Evolutionary conservation across 2,113 vertebrate genomes (phyloP).

Genomic region (Perca fluviatilis): DNA sequence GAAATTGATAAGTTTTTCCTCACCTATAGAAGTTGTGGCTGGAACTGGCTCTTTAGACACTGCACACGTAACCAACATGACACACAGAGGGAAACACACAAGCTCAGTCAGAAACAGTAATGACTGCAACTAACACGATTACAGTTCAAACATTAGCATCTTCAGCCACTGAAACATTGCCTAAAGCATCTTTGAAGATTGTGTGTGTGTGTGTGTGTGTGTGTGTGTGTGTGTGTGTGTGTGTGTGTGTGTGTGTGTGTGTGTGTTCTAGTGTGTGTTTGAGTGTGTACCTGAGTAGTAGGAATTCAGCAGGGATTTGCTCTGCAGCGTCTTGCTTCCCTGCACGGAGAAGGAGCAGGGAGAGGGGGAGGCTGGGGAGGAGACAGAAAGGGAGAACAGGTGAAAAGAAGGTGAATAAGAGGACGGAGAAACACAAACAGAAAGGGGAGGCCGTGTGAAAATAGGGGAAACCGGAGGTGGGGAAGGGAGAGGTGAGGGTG

Average conservation of each 20-base stretch:
- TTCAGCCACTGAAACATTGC: neutral
- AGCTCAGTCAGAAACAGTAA: neutral
- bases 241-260: too few relatives aligned
- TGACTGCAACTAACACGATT: too few relatives aligned
- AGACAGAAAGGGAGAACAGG: conserved; percentile 63
- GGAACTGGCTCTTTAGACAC: conserved; percentile 90
- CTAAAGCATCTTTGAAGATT: conserved; percentile 15
- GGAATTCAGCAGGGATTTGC: conserved; percentile 90
- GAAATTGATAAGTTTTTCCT: conserved; percentile 35
- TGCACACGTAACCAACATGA: conserved; percentile 59
- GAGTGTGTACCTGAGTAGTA: conserved; percentile 86
- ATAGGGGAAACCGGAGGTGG: conserved; percentile 43
- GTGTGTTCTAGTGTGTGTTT: conserved; percentile 15
- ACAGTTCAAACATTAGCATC: neutral
- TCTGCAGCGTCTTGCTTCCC: conserved; percentile 91
- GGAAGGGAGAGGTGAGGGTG: conserved; percentile 29
- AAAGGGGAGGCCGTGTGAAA: neutral
- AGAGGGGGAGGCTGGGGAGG: conserved; percentile 86
- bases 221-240: conserved; percentile 37
- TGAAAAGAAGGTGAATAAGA: conserved; percentile 59
- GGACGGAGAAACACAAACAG: neutral
- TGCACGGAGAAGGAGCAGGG: conserved; percentile 91
- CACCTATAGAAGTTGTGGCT: conserved; percentile 88
- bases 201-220: conserved; percentile 21
- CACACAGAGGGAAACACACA: conserved; percentile 21